phyloP scores from a whole-genome alignment of 2,888 invertebrate genomes.

The Sarcophaga rosellei region DNA sequence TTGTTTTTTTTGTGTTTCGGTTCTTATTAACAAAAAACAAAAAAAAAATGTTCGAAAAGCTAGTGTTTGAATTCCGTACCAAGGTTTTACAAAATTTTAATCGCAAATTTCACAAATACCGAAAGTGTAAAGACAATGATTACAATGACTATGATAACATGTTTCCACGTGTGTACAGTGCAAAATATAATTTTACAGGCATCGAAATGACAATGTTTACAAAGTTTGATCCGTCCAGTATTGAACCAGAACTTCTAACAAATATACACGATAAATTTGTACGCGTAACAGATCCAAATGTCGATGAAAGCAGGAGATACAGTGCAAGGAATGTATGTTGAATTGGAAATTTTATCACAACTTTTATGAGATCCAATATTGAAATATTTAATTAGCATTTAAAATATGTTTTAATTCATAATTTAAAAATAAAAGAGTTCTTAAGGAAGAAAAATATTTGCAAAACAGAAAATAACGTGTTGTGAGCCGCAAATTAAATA shows the following conservation, averaged over 20 bases:
- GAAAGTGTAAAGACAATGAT: slow-evolving; percentile 67
- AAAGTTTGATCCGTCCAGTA: slow-evolving; percentile 64
- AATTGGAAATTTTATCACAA: too few species aligned
- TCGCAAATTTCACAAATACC: slow-evolving; percentile 68
- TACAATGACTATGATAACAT: slow-evolving; percentile 73
- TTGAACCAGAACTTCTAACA: slow-evolving; percentile 81
- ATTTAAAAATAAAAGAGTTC: too few species aligned
- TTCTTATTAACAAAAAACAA: too few species aligned
- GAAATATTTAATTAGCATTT: too few species aligned
- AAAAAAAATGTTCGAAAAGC: slow-evolving; percentile 69
- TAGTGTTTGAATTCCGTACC: slow-evolving; percentile 65
- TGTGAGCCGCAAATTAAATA: too few species aligned
- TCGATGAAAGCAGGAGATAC: slow-evolving; percentile 78
- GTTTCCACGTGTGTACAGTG: slow-evolving; percentile 74
- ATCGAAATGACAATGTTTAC: slow-evolving; percentile 72
- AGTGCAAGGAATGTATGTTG: slow-evolving; percentile 67
- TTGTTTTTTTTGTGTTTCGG: neutral
- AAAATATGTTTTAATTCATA: too few species aligned
- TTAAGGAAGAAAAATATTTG: too few species aligned
- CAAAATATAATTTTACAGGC: slow-evolving; percentile 51
- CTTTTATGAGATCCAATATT: too few species aligned
- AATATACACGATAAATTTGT: slow-evolving; percentile 84
- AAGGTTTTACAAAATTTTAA: slow-evolving; percentile 67
- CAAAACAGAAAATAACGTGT: too few species aligned
- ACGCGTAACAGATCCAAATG: slow-evolving; percentile 82